These are phyloP conservation scores for Drosophila nigritarsus DNA, from an alignment of 2,888 invertebrate species.

Conservation along the genomic window DNA sequence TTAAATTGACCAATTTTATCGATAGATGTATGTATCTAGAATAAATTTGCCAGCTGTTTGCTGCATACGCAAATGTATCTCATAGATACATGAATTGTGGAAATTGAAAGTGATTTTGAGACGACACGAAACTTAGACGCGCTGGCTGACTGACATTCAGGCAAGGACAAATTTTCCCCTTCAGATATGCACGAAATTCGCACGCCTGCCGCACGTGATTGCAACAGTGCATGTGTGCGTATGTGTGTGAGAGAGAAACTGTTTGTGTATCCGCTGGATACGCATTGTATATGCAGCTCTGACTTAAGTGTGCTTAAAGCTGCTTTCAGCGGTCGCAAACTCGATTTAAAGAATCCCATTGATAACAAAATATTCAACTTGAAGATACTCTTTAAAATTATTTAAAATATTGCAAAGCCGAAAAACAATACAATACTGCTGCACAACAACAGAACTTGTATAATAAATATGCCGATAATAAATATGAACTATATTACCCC, in stretches of 20 bases:
- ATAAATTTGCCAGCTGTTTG: conserved; percentile 28
- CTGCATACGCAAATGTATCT: conserved; percentile 37
- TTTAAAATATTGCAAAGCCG: background rate
- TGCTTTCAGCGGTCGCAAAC: conserved; percentile 19
- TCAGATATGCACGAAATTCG: conserved; percentile 28
- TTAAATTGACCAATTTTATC: conserved; percentile 58
- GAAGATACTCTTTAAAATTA: conserved; percentile 8
- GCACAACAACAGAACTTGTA: background rate
- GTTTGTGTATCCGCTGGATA: conserved; percentile 55
- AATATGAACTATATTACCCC: background rate
- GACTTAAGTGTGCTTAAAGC: conserved; percentile 18
- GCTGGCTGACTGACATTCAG: conserved; percentile 69
- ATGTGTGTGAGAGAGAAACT: conserved; percentile 2
- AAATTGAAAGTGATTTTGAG: conserved; percentile 54
- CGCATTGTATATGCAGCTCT: conserved; percentile 5
- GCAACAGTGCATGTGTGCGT: conserved; percentile 11
- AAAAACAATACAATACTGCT: no score
- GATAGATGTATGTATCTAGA: conserved; percentile 2
- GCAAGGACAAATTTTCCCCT: conserved; percentile 71
- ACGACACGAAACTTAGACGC: conserved; percentile 19
- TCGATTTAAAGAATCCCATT: conserved; percentile 14
- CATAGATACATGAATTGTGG: conserved; percentile 18
- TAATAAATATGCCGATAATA: background rate
- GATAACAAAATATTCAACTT: background rate
- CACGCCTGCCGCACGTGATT: conserved; percentile 65